phyloP scores from a whole-genome alignment of 2,113 vertebrate species.

The Cochlearius cochlearius region DNA sequence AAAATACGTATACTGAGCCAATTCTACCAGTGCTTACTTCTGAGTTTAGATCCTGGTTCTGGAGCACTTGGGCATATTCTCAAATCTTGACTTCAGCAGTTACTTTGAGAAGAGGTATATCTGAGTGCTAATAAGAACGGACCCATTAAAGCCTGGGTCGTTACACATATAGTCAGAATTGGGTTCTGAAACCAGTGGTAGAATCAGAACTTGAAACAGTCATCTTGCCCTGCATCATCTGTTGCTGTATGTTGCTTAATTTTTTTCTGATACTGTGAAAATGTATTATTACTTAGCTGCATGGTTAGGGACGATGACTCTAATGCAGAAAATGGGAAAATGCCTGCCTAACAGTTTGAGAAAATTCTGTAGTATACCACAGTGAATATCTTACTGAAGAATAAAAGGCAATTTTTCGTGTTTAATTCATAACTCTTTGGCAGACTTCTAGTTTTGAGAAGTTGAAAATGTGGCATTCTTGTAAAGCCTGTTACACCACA shows the following conservation, averaged over 20 bases:
- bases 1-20: neutral
- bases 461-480: neutral
- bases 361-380: neutral
- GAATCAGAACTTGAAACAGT: neutral
- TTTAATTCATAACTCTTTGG: neutral
- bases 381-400: neutral
- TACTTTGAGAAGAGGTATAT: neutral
- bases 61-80: neutral
- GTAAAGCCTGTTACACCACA: neutral
- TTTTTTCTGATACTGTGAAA: constrained; percentile 35
- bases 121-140: neutral
- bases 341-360: constrained; percentile 63
- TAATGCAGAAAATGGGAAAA: constrained; percentile 36
- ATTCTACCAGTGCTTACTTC: neutral
- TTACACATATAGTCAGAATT: neutral
- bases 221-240: constrained; percentile 48
- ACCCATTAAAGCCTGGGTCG: neutral
- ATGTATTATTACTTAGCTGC: constrained; percentile 4
- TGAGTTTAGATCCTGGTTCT: neutral
- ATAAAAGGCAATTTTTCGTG: neutral
- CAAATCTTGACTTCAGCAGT: neutral
- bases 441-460: constrained; percentile 4
- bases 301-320: neutral
- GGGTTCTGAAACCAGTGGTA: neutral
- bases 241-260: constrained; percentile 39